Base-by-base conservation (phyloP, 92 coral and sea anemone species). In the Heteractis magnifica region DNA sequence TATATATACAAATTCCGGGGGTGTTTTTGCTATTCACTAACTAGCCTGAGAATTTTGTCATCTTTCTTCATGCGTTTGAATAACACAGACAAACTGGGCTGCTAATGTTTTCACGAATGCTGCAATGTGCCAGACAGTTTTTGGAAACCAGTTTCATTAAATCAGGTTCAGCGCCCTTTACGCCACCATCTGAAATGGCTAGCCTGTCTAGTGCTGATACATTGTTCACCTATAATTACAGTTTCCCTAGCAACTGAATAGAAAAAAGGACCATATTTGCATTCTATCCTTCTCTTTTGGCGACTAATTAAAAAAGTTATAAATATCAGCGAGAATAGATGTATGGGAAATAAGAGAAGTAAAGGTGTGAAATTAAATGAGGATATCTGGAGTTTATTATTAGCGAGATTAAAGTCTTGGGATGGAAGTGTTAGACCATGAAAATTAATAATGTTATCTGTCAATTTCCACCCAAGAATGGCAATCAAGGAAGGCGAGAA, bases 211-310 rank as follows among this genome's bases (percentile, higher is more conserved):
- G 13, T 77, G 15, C 14, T 15, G 49, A 79, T 79, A 52, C 83
- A 80, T 64, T 80, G 59, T 64, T 80, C 18, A 49, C 53, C 20
- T 44, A 41, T 51, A 65, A 55, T 64, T 8, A 56, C 11, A 16
- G 83, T 80, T 21, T 49, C 49, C 76, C 34, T 64, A 73, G 83
- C 10, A 41, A 80, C 83, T 7, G 18, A 50, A 65, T 48, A 12
- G 19, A 34, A 77, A 20, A 18, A 13, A 6, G n/a, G 7, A 7
- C 10, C 20, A 10, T 18, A 4, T 18, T 18, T 62, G 7, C 20
- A 62, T 62, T 62, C 70, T 5, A 18, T 62, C 8, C 20, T 62
- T 16, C 21, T 18, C 26, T 62, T 62, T 34, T 34, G 44, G 44
- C 44, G 26, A 16, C 18, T 18, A 5, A 18, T 18, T 62, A 62